A percentile compares a stretch with the other conserved stretches of the same genome.
phyloP scores from a whole-genome alignment of 92 coral and sea anemone species.

The Zoanthus gigantus region DNA sequence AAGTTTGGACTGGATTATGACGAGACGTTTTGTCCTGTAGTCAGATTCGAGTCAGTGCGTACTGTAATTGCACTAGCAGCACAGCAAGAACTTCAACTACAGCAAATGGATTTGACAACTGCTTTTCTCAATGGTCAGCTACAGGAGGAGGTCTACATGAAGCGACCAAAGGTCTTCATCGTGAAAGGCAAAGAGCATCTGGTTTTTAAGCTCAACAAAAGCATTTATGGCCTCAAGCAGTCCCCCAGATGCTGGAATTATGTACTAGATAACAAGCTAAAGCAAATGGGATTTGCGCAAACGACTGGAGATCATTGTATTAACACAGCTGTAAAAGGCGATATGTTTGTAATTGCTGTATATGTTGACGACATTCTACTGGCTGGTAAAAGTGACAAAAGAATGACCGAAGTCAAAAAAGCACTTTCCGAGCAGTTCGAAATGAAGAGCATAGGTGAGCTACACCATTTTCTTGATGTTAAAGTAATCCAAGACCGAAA shows the following conservation, averaged over 20 bases:
- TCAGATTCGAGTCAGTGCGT: not conserved
- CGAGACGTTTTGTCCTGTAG: not conserved
- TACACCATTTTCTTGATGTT: slow-evolving; percentile 52
- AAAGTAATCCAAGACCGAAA: slow-evolving; percentile 52
- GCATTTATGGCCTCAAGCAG: slow-evolving; percentile 72
- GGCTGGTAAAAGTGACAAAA: slow-evolving; percentile 56
- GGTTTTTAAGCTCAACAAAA: not conserved
- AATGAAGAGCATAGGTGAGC: slow-evolving; percentile 60
- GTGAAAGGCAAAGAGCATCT: not conserved
- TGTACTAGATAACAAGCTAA: slow-evolving; percentile 51
- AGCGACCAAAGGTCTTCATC: not conserved
- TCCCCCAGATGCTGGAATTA: slow-evolving; percentile 69
- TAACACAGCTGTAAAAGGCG: slow-evolving; percentile 23
- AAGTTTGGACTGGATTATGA: not conserved
- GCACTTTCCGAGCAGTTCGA: slow-evolving; percentile 43
- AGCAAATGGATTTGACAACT: not conserved
- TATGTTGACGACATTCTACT: slow-evolving; percentile 60
- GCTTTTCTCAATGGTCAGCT: not conserved
- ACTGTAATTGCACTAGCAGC: not conserved
- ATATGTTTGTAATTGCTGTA: slow-evolving; percentile 48
- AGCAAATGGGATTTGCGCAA: slow-evolving; percentile 52
- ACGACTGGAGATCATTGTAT: slow-evolving; percentile 49
- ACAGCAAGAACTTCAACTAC: not conserved
- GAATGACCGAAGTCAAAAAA: slow-evolving; percentile 55
- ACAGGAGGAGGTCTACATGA: not conserved